These are phyloP conservation scores for Epinephelus fuscoguttatus DNA, from an alignment of 2,113 vertebrate genomes.

Conservation along the genomic window DNA sequence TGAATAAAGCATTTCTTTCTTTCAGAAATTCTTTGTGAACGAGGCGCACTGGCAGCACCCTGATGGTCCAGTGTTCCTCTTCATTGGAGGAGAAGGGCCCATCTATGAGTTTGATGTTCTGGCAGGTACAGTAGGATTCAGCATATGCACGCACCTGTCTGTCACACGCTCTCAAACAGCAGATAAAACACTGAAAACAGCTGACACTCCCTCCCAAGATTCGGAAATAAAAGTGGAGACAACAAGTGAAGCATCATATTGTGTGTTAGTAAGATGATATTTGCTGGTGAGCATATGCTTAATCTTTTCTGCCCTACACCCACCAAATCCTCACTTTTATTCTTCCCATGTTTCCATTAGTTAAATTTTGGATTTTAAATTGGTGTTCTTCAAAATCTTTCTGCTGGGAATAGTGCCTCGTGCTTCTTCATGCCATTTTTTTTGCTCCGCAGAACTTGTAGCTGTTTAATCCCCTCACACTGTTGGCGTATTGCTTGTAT, in stretches of 20 bases:
- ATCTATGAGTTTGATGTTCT: constrained; percentile 81
- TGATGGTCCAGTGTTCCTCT: constrained; percentile 88
- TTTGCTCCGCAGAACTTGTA: background rate
- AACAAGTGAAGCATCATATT: background rate
- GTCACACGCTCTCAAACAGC: background rate
- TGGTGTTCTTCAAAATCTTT: background rate
- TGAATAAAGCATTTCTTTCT: background rate
- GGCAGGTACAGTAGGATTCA: constrained; percentile 75
- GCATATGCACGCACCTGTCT: background rate
- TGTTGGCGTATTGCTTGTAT: background rate
- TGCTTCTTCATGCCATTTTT: background rate
- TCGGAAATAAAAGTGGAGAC: constrained; percentile 22
- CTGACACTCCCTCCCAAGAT: background rate
- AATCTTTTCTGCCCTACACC: background rate
- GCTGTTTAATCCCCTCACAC: background rate
- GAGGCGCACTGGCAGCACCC: constrained; percentile 78
- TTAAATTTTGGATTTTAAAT: background rate
- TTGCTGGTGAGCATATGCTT: background rate
- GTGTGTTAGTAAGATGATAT: constrained; percentile 5
- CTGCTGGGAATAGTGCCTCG: background rate
- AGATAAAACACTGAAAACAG: background rate
- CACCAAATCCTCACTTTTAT: background rate
- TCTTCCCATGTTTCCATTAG: background rate
- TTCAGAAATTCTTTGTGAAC: constrained; percentile 88
- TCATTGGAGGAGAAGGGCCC: constrained; percentile 86